These are phyloP conservation scores for Oscheius sp. DNA, from an alignment of 2,888 invertebrate genomes.

Conservation along the genomic window DNA sequence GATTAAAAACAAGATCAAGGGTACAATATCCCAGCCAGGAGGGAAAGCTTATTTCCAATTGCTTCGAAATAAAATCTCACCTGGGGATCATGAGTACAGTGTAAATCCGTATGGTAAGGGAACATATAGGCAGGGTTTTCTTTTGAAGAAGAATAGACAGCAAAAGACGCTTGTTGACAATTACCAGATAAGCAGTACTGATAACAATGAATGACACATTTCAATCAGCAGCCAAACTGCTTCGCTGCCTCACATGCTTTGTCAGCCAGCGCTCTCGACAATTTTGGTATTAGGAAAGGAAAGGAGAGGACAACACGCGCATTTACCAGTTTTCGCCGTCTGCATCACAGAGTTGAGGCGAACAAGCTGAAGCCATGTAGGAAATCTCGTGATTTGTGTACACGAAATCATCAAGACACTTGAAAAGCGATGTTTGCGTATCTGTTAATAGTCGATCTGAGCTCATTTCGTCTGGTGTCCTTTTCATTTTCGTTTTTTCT, in stretches of 20 bases:
- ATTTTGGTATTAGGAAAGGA: slow-evolving; percentile 18
- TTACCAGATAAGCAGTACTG: slow-evolving; percentile 21
- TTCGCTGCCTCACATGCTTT: not conserved
- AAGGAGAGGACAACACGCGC: not conserved
- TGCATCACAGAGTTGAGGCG: too few relatives aligned
- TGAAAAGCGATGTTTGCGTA: slow-evolving; percentile 17
- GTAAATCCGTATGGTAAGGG: slow-evolving; percentile 15
- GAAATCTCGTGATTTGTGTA: slow-evolving; percentile 20
- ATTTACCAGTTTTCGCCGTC: too few relatives aligned
- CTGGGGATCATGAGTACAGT: not conserved
- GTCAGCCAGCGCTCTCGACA: not conserved
- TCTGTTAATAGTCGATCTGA: slow-evolving; percentile 25
- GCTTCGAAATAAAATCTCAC: not conserved
- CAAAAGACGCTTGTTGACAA: slow-evolving; percentile 15
- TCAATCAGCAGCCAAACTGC: slow-evolving; percentile 21
- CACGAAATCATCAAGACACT: slow-evolving; percentile 23
- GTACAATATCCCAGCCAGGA: slow-evolving; percentile 23
- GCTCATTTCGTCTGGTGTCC: slow-evolving; percentile 9
- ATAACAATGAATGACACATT: slow-evolving; percentile 28
- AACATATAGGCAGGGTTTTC: slow-evolving; percentile 4
- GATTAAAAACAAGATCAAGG: slow-evolving; percentile 14
- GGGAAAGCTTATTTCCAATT: not conserved
- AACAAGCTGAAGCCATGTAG: too few relatives aligned
- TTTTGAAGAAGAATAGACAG: not conserved
- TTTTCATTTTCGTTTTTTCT: not conserved